These are phyloP conservation scores for Tympanuchus pallidicinctus DNA, from an alignment of 2,113 vertebrate species.

Conservation along the genomic window DNA sequence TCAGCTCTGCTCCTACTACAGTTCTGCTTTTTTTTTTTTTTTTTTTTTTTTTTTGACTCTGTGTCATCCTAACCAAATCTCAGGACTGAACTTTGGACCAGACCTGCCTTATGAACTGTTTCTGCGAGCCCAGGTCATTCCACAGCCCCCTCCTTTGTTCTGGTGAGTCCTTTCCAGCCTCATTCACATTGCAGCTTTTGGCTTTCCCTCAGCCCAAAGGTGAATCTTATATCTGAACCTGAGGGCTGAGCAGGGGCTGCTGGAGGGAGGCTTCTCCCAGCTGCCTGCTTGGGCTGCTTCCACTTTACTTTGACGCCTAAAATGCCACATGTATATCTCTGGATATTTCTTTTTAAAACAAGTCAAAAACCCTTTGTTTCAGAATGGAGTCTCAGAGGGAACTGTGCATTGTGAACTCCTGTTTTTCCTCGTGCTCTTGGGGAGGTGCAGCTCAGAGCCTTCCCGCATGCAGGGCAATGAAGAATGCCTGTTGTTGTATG, in stretches of 20 bases:
- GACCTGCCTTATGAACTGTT: background rate
- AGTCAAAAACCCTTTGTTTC: background rate
- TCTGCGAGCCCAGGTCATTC: background rate
- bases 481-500: background rate
- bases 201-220: background rate
- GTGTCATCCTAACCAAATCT: background rate
- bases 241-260: background rate
- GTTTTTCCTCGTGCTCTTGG: accelerated
- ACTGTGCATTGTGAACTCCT: background rate
- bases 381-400: accelerated
- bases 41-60: background rate
- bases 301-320: background rate
- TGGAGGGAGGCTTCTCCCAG: background rate
- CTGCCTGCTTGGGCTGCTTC: background rate
- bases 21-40: background rate
- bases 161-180: background rate
- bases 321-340: background rate
- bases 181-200: background rate
- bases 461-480: background rate
- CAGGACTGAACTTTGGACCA: background rate
- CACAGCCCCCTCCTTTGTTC: background rate
- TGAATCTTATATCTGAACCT: background rate
- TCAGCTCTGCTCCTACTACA: background rate
- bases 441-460: background rate
- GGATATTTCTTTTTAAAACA: background rate